Evolutionary conservation across 2,888 invertebrate genomes (phyloP), one percentile per base, ranked within the genome.

Genomic region (Macropis europaea): DNA sequence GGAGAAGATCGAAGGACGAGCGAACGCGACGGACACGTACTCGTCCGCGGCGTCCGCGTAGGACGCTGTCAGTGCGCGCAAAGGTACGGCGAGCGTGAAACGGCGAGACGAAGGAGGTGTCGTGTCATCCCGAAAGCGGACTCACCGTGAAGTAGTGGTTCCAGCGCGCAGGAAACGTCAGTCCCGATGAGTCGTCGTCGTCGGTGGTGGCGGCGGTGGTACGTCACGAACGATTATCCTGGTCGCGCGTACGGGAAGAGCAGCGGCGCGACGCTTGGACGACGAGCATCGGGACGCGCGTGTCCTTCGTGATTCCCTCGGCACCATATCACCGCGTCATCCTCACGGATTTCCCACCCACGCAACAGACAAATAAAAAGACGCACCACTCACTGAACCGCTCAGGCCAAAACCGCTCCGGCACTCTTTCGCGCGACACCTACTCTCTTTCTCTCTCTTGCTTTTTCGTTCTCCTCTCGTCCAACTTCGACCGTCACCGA

Each of bases 121-220:
- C n/a, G n/a, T n/a, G n/a, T n/a, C 24, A 36, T 36, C 40, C 48
- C 48, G 60, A 38, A 43, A 68, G 50, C 48, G 42, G 76, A 87
- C 87, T 87, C 85, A 87, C 86, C 87, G 80, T 81, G 68, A 79
- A 87, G 88, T 87, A 88, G 89, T 87, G 87, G 87, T 85, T 87
- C 84, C 86, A 81, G 68, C 69, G 77, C 48, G 76, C 73, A 79
- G 83, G 83, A 86, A 86, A 86, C 87, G 84, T 86, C 83, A 85
- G 82, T 79, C 80, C 76, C 72, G 79, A 60, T 50, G 76, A 48
- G 42, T 45, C 62, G 67, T 60, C 72, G 61, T 50, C 66, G 66
- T 59, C 67, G 69, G 40, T 47, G 76, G 63, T 57, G 61, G 53
- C 66, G 66, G 59, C 67, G 69, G 40, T 47, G 76, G 63, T 57